These are phyloP conservation scores for Campoplex nolae DNA, from an alignment of 2,888 invertebrate species.

Conservation along the genomic window DNA sequence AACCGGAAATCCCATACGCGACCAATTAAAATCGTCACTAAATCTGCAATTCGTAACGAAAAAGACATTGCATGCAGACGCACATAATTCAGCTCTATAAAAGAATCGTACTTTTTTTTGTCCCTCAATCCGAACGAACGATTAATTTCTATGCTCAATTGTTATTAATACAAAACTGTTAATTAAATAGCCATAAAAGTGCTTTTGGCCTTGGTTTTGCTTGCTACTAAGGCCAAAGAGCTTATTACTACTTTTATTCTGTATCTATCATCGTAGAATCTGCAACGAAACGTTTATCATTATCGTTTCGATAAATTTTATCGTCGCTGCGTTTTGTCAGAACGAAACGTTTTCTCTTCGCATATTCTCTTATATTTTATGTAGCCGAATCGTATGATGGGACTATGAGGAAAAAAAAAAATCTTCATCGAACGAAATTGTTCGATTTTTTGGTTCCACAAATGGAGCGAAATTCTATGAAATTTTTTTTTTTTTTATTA, in stretches of 20 bases:
- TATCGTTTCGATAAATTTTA: conserved; percentile 35
- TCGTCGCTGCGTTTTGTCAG: conserved; percentile 15
- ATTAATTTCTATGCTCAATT: conserved; percentile 6
- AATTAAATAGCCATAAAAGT: conserved; percentile 34
- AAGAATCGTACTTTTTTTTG: conserved; percentile 10
- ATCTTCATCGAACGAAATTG: too few species aligned
- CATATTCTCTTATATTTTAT: not conserved
- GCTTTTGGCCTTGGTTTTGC: conserved; percentile 29
- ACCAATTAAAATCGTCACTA: conserved; percentile 57
- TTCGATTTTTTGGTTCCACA: too few species aligned
- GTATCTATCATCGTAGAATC: conserved; percentile 20
- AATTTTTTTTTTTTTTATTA: too few species aligned
- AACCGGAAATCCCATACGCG: conserved; percentile 54
- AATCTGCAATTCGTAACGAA: conserved; percentile 16
- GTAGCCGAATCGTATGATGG: too few species aligned
- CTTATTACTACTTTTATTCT: conserved; percentile 5
- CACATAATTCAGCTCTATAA: not conserved
- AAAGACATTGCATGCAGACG: not conserved
- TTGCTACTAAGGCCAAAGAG: conserved; percentile 21
- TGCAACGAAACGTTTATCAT: conserved; percentile 44
- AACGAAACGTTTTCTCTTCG: conserved; percentile 48
- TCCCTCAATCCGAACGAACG: not conserved
- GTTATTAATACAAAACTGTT: conserved; percentile 39
- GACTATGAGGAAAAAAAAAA: too few species aligned
- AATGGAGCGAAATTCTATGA: too few species aligned